Percentiles rank a stretch among this genome's conserved stretches.
Conservation (phyloP, 1,140 invertebrate genomes). For the Aphidius gifuensis region DNA sequence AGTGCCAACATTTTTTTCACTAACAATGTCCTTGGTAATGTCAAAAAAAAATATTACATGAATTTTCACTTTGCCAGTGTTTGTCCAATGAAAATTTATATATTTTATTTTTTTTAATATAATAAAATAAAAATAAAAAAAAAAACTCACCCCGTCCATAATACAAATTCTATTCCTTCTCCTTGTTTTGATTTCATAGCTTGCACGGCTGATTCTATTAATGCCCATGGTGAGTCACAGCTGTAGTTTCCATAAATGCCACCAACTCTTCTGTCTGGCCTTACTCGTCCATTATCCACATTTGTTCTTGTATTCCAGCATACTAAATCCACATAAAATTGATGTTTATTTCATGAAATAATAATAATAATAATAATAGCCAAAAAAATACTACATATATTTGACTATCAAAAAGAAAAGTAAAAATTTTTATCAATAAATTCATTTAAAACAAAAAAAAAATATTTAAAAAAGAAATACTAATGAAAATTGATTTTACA, state of each 20-base stretch:
- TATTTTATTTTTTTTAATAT: neutral
- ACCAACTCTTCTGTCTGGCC: constrained; percentile 50
- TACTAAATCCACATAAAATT: constrained; percentile 37
- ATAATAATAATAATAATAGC: neutral
- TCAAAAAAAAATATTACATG: neutral
- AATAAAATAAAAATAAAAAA: neutral
- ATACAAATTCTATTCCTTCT: constrained; percentile 83
- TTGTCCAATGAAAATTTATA: neutral
- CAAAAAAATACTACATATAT: neutral
- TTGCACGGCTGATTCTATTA: constrained; percentile 79
- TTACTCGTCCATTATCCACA: constrained; percentile 39
- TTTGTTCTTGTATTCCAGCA: constrained; percentile 51
- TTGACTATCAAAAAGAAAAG: neutral
- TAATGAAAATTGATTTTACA: no score
- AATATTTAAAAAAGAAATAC: no score
- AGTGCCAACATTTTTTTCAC: no score
- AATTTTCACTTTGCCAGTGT: neutral
- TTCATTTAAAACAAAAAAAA: no score
- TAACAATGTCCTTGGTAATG: constrained; percentile 6
- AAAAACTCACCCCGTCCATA: constrained; percentile 81
- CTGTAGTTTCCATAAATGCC: constrained; percentile 78
- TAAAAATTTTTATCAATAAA: neutral
- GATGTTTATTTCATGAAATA: neutral
- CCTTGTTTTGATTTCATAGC: constrained; percentile 77
- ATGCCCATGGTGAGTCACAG: constrained; percentile 82